Evolutionary conservation across 1,140 invertebrate genomes (phyloP).

Genomic region (Zaprionus lachaisei): DNA sequence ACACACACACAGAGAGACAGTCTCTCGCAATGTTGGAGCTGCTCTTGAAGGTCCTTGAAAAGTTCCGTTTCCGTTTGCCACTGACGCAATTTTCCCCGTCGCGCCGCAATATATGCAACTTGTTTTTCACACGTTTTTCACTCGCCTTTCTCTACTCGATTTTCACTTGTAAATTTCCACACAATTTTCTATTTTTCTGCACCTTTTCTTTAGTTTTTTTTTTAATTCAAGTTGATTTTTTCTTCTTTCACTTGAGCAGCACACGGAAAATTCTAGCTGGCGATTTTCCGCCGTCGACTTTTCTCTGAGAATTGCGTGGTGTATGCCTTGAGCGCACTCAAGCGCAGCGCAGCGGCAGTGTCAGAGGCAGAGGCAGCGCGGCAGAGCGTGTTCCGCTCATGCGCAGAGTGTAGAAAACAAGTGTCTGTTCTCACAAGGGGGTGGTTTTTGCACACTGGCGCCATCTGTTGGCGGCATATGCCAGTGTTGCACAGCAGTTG

Average conservation of each 20-base stretch:
- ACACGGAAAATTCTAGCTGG: constrained; percentile 70
- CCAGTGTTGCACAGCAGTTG: neutral
- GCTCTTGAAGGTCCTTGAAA: constrained; percentile 73
- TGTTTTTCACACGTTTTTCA: constrained; percentile 8
- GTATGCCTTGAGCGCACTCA: constrained; percentile 45
- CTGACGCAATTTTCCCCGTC: constrained; percentile 2
- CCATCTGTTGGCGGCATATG: constrained; percentile 39
- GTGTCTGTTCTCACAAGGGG: constrained; percentile 44
- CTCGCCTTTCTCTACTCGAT: constrained; percentile 1
- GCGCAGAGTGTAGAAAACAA: constrained; percentile 67
- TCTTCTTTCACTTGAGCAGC: constrained; percentile 42
- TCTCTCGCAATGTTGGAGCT: constrained; percentile 10
- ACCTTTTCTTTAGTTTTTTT: neutral
- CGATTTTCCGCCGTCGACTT: constrained; percentile 48
- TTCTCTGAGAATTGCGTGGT: constrained; percentile 44
- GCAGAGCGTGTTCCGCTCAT: constrained; percentile 40
- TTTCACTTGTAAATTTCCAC: constrained; percentile 5
- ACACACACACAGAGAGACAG: constrained; percentile 26
- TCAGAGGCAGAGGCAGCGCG: neutral
- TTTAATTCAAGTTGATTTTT: constrained; percentile 8
- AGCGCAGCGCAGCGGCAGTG: constrained; percentile 21
- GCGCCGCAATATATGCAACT: constrained; percentile 9
- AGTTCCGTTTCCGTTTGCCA: constrained; percentile 37
- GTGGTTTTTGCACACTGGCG: constrained; percentile 42
- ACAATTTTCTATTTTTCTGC: neutral